phyloP scores from a whole-genome alignment of 2,113 vertebrate genomes.

The Cryptotis parvus region DNA sequence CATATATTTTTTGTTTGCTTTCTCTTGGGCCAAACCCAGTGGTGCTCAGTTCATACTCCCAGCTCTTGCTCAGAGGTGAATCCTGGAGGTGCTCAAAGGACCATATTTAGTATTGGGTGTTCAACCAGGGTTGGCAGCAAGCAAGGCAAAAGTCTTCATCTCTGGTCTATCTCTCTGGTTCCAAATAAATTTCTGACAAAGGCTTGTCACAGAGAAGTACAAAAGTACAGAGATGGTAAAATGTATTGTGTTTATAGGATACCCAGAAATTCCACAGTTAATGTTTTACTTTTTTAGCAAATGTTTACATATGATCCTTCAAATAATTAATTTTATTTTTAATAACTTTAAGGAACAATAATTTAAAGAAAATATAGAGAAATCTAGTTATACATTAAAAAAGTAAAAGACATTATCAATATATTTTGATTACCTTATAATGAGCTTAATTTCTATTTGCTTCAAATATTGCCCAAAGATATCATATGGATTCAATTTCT shows the following conservation, averaged over 20 bases:
- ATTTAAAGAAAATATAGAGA: not conserved
- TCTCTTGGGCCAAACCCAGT: no score
- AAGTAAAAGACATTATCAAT: not conserved
- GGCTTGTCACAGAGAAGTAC: no score
- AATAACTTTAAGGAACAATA: not conserved
- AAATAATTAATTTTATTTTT: not conserved
- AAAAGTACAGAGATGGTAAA: not conserved
- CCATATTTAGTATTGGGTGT: no score
- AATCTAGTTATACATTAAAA: not conserved
- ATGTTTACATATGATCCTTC: not conserved
- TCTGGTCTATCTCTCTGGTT: no score
- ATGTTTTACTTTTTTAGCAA: not conserved
- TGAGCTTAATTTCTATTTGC: not conserved
- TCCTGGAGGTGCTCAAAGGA: no score
- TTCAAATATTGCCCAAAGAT: not conserved
- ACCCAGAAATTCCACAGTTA: not conserved
- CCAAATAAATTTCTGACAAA: no score
- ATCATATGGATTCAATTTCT: not conserved
- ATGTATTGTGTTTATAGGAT: not conserved
- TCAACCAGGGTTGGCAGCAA: no score
- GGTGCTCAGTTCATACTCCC: no score
- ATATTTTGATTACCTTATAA: not conserved
- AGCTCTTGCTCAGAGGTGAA: no score
- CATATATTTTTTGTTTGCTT: not conserved
- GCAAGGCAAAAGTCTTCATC: no score